Evolutionary conservation across 2,797 vertebrate species (phyloP), one percentile per base, ranked within the genome.

Genomic region (Anguilla megastoma): DNA sequence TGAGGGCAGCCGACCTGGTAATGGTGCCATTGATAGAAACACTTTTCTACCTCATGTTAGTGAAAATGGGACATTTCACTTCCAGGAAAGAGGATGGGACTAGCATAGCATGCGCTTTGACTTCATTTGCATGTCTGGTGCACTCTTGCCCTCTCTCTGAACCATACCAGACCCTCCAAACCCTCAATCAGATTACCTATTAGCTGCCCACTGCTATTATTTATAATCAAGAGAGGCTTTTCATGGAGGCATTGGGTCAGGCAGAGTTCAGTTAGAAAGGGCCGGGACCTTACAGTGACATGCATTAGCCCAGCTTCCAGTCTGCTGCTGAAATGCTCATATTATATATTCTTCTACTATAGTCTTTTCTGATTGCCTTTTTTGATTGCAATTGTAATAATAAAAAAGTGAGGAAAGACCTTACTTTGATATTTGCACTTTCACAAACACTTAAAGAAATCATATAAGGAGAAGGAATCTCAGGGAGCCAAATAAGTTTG

Each of bases 251-350:
- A 2, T 52, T 54, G 10, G 86, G 89, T 92, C 90, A 91, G 56
- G 50, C 41, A 41, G 58, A 88, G 91, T 91, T 90, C 91, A 92
- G 50, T 12, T 88, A 88, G 89, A 90, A 88, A 71, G 80, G 74
- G 66, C 30, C 48, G 86, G 74, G 90, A 86, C 88, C 87, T 88
- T 87, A 88, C 56, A 89, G 88, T 85, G 86, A 85, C 71, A 58
- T 50, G 54, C 54, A 85, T 58, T 85, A 36, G 58, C 56, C 48
- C 24, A 45, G 30, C 56, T 71, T 14, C 45, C 16, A 86, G 27
- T 87, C 88, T 83, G 41, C 21, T 5, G 27, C 8, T 36, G 8
- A 74, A 9, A 12, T 74, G 69, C 14, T 30, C 7, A 12, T 71
- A 27, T 71, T 1, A 27, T 30, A 27, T 71, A 71, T 30, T n/a